Evolutionary conservation across 2,888 invertebrate genomes (phyloP).

Genomic region (Chouioia cunea): DNA sequence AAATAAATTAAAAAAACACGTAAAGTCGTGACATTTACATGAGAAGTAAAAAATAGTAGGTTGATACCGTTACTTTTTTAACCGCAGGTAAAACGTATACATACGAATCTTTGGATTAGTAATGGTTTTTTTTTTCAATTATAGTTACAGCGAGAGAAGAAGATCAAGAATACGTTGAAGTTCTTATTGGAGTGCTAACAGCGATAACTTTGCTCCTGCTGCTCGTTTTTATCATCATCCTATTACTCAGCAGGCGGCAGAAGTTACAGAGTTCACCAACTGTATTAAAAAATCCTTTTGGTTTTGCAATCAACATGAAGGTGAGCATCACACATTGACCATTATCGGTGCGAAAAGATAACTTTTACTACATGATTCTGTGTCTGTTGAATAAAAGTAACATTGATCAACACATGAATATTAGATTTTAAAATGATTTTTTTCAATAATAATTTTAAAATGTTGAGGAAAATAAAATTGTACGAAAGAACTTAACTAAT

Average conservation of each 20-base stretch:
- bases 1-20: background rate
- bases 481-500: too few relatives aligned
- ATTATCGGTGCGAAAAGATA: too few relatives aligned
- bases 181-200: slow-evolving; percentile 75
- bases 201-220: slow-evolving; percentile 76
- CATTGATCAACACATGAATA: too few relatives aligned
- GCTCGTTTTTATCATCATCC: slow-evolving; percentile 75
- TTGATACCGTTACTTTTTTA: background rate
- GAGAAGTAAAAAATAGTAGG: slow-evolving; percentile 8
- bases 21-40: background rate
- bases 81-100: too few relatives aligned
- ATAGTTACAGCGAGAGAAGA: slow-evolving; percentile 73
- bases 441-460: too few relatives aligned
- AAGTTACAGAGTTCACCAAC: slow-evolving; percentile 75
- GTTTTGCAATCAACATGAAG: slow-evolving; percentile 79
- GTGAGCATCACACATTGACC: slow-evolving; percentile 62
- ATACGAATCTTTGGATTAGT: background rate
- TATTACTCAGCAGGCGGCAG: slow-evolving; percentile 73
- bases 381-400: too few relatives aligned
- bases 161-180: slow-evolving; percentile 73
- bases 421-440: too few relatives aligned
- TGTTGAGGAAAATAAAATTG: too few relatives aligned
- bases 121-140: background rate
- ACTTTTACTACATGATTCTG: too few relatives aligned
- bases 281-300: slow-evolving; percentile 74